Base-by-base conservation (phyloP, 2,113 vertebrate genomes). In the Aspidoscelis tigris region DNA sequence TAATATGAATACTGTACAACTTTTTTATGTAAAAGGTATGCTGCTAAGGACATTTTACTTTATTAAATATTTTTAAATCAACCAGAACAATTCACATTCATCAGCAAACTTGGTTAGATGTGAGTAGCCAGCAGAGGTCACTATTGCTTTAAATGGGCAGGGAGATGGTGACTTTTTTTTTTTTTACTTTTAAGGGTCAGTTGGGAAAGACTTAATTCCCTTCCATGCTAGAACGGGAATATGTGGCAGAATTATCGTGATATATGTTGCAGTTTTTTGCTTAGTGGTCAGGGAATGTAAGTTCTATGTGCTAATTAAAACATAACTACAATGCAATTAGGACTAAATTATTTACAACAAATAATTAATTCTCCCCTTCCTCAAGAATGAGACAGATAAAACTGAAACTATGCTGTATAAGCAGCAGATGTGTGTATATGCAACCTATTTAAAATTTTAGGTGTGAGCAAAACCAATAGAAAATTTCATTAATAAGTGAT, bases 121-220 rank as follows among this genome's bases (percentile, higher is more conserved):
- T 43, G 12, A 33, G 68, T 78, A 86, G 88, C 93, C 89, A 76
- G 92, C 88, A 93, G 94, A 92, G 93, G 91, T 93, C 93, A 78
- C 53, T 84, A 24, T 58, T 76, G 85, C 84, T 73, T 88, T 76
- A 66, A 87, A 77, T 0, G 0, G 6, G 9, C 26, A 81, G 78
- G 76, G 66, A 80, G 68, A 76, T 14, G 47, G n/a, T 50, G 83
- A 5, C 79, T 83, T 85, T 50, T 14, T 88, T 14, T 88, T 50
- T 8, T 55, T 8, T 78, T 22, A 74, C 47, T 50, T 86, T 88
- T 55, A 74, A 86, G 69, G 82, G 87, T 58, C 6, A n/a, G 73
- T 68, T 78, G 81, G 79, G 55, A 44, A 81, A 55, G 66, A 82
- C 78, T 41, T 61, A 68, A 72, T 50, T 22, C 47, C 44, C 26